Evolutionary conservation across 2,888 invertebrate genomes (phyloP), one percentile per base, ranked within the genome.

Genomic region (Chromoteleia sp.): DNA sequence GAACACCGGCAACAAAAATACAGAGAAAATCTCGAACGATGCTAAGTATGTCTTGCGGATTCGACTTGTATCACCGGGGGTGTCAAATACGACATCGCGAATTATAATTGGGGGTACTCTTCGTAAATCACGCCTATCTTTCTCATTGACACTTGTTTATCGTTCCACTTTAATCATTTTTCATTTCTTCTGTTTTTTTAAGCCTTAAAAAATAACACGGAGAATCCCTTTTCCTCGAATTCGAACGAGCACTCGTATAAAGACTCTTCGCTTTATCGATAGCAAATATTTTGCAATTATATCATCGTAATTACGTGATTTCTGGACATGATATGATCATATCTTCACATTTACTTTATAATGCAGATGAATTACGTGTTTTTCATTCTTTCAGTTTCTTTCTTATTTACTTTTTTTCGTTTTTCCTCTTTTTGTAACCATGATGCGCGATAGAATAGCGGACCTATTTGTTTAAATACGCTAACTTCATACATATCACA

Each of bases 401-500:
- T 41, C 19, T n/a, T 68, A 5, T 36, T 58, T 21, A 1, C 19
- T 59, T 59, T 25, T 33, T 21, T 39, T 29, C n/a, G 1, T 41
- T n/a, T 50, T 39, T 83, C 82, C 78, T 82, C 84, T 86, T 88
- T 88, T 85, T 87, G 87, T 86, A 90, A 88, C 85, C 85, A 88
- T 87, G 88, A 87, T 86, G 88, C 87, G 87, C 87, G 85, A 86
- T 87, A 88, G 86, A 86, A 84, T 85, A 85, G 87, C 88, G 87
- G 87, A 86, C 87, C 87, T 90, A 88, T 85, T 85, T 84, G 82
- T 80, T 82, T 81, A 84, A 87, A 90, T 90, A 90, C 87, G 90
- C 90, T 91, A 85, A 92, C 90, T 87, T 91, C 84, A 89, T 92
- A 92, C 91, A 92, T 92, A 92, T 92, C 92, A 92, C 92, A 92